phyloP scores from a whole-genome alignment of 2,797 vertebrate species.

The Lindbergichthys nudifrons region DNA sequence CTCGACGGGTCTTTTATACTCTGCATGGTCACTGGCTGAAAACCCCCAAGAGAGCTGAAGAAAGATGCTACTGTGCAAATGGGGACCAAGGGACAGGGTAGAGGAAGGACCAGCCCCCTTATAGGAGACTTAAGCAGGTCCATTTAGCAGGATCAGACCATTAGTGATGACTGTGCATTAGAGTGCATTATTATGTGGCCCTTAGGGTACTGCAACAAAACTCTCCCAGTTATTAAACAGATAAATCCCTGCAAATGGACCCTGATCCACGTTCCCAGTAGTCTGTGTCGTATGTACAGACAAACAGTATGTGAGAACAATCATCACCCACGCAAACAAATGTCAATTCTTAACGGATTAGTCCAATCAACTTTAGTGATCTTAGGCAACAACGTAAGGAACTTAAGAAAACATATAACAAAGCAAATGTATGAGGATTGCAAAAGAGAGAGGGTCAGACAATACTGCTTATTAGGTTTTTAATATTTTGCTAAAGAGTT shows the following conservation, averaged over 20 bases:
- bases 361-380: not conserved
- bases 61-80: constrained; percentile 46
- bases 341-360: constrained; percentile 16
- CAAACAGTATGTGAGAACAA: constrained; percentile 17
- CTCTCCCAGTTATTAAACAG: constrained; percentile 76
- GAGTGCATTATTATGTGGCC: constrained; percentile 71
- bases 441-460: not conserved
- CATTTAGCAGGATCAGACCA: constrained; percentile 76
- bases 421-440: not conserved
- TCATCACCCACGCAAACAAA: constrained; percentile 26
- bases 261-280: constrained; percentile 43
- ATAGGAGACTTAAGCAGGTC: constrained; percentile 64
- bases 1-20: constrained; percentile 70
- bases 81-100: constrained; percentile 57
- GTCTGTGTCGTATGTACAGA: constrained; percentile 13
- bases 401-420: not conserved
- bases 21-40: constrained; percentile 1
- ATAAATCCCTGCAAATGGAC: constrained; percentile 81
- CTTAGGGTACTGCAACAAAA: constrained; percentile 59
- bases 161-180: constrained; percentile 64
- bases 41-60: constrained; percentile 48
- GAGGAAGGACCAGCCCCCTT: constrained; percentile 44
- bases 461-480: not conserved
- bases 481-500: not conserved
- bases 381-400: not conserved